Evolutionary conservation across 1,140 invertebrate genomes (phyloP).

Genomic region (Drosophila chauvacae): DNA sequence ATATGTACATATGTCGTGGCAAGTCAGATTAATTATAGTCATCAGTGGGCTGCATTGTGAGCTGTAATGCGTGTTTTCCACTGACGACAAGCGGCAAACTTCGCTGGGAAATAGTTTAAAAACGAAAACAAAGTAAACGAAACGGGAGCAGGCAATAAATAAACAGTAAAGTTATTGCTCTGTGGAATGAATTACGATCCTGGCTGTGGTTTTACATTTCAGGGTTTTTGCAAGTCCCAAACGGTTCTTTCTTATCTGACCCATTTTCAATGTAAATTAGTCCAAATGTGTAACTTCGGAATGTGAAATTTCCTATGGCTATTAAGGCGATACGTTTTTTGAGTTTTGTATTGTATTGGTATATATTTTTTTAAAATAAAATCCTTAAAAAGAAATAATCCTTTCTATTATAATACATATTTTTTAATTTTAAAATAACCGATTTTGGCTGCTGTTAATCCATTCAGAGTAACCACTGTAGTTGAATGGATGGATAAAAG

Average conservation of each 20-base stretch:
- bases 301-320: neutral
- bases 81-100: conserved; percentile 3
- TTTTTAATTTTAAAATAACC: neutral
- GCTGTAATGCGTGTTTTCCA: conserved; percentile 21
- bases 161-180: neutral
- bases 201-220: neutral
- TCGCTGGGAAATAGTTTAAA: conserved; percentile 6
- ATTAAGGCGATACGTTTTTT: neutral
- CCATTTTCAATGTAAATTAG: conserved; percentile 7
- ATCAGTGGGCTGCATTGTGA: conserved; percentile 28
- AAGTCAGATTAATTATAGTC: conserved; percentile 38
- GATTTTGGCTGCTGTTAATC: neutral
- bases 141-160: conserved; percentile 1
- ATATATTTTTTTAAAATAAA: no score
- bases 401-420: no score
- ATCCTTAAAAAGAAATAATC: no score
- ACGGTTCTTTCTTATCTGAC: conserved; percentile 4
- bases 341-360: no score
- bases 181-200: conserved; percentile 1
- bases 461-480: conserved; percentile 1
- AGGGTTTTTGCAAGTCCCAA: neutral
- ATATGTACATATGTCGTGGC: neutral
- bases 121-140: conserved; percentile 1
- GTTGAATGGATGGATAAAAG: conserved; percentile 1
- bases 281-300: neutral